These are phyloP conservation scores for Neolamprologus variostigma DNA, from an alignment of 2,113 vertebrate species.

Conservation along the genomic window DNA sequence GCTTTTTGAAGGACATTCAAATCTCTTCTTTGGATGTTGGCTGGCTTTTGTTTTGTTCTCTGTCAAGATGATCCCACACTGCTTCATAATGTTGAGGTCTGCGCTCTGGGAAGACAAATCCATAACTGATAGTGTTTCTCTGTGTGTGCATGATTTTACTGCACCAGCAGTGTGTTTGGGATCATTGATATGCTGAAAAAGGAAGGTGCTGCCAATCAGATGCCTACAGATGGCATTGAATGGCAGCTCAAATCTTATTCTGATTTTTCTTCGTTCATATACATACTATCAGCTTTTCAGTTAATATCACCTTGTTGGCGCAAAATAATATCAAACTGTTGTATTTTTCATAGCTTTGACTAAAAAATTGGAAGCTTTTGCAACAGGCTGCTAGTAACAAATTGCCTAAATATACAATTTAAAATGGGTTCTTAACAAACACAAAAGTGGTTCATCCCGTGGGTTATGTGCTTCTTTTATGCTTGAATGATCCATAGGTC, in stretches of 20 bases:
- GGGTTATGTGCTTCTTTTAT: background rate
- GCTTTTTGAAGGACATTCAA: background rate
- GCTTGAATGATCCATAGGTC: background rate
- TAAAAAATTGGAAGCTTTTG: background rate
- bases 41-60: background rate
- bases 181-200: background rate
- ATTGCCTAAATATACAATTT: background rate
- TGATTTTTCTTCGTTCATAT: background rate
- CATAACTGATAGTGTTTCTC: background rate
- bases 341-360: background rate
- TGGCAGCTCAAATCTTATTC: background rate
- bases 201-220: background rate
- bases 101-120: background rate
- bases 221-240: background rate
- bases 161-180: background rate
- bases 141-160: background rate
- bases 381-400: background rate
- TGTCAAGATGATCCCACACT: background rate
- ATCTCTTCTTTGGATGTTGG: background rate
- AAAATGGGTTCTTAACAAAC: background rate
- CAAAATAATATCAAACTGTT: background rate
- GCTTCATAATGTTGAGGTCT: background rate
- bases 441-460: background rate
- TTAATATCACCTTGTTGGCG: background rate
- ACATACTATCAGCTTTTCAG: background rate